Base-by-base conservation (phyloP, 2,113 vertebrate genomes). In the Chaenocephalus aceratus region DNA sequence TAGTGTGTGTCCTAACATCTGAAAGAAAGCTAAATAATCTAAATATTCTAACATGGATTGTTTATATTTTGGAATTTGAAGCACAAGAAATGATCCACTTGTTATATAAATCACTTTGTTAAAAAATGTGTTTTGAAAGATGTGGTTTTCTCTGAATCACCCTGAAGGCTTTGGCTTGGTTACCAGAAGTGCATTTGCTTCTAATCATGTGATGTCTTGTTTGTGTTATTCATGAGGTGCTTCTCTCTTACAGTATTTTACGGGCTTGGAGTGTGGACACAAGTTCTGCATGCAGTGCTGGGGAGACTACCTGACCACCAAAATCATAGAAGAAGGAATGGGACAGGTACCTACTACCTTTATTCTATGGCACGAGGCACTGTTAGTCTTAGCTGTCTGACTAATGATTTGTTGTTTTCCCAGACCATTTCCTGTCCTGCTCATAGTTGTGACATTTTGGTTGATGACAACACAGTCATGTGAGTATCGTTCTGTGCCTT, bases 311-410 rank as follows among this genome's bases (percentile, higher is more conserved):
- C 95, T 99, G 96, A 99, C 97, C 87, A 99, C 98, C 94, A 99
- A 99, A 97, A 99, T 99, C 93, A 99, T 99, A 94, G 98, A 99
- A 88, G 98, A 99, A 96, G 98, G 98, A 96, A 99, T 99, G 98
- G 98, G 98, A 93, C 98, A 99, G 98, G 98, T 99, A 97, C 16
- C 12, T 5, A 34, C 23, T 52, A 65, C 1, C 41, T 52, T 61
- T 53, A 11, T 48, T 75, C 26, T 62, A 21, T 23, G 3, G 15
- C 4, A 56, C 18, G 64, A 8, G n/a, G 54, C n/a, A 15, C 13
- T 21, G 5, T 21, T 6, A 18, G 11, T 70, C 15, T 58, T 60
- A 57, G 15, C 21, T 34, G 23, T 57, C 10, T 54, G 13, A 66
- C 52, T 68, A 23, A 84, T 64, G 8, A 41, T 85, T 41, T 87